phyloP scores from a whole-genome alignment of 2,797 vertebrate genomes.

The Smutsia gigantea region DNA sequence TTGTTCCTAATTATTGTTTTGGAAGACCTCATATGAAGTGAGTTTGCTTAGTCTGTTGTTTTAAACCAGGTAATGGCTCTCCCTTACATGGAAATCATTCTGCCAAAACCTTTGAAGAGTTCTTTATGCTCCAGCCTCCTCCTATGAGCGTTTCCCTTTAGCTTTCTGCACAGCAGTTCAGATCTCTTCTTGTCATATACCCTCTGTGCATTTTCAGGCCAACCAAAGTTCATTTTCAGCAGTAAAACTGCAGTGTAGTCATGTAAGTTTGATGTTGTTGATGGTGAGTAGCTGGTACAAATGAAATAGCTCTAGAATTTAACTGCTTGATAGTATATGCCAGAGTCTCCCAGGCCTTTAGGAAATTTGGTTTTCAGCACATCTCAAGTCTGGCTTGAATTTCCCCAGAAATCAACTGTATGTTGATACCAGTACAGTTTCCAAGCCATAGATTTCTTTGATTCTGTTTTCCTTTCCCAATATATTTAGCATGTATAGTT shows the following conservation, averaged over 20 bases:
- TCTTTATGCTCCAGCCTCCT: not conserved
- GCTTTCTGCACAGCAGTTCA: not conserved
- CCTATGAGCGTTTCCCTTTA: conserved; percentile 9
- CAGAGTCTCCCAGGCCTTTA: conserved; percentile 57
- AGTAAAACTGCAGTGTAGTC: conserved; percentile 47
- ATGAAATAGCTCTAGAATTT: conserved; percentile 44
- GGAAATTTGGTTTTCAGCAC: conserved; percentile 62
- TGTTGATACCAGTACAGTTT: conserved; percentile 60
- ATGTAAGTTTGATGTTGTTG: conserved; percentile 52
- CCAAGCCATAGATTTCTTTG: conserved; percentile 53
- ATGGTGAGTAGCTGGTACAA: conserved; percentile 63
- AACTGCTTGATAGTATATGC: conserved; percentile 27
- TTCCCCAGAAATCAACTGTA: not conserved
- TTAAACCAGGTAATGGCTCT: not conserved
- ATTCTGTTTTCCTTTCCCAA: conserved; percentile 61
- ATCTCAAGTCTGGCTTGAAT: conserved; percentile 62
- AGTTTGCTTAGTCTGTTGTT: conserved; percentile 12
- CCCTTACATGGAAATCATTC: not conserved
- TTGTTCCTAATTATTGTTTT: not conserved
- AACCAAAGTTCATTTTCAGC: conserved; percentile 57
- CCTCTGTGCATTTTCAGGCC: conserved; percentile 31
- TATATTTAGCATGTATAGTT: conserved; percentile 30
- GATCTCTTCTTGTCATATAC: conserved; percentile 48
- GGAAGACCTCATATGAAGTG: not conserved
- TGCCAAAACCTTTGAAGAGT: not conserved